Base-by-base conservation (phyloP, 2,797 vertebrate genomes). In the Peromyscus eremicus region DNA sequence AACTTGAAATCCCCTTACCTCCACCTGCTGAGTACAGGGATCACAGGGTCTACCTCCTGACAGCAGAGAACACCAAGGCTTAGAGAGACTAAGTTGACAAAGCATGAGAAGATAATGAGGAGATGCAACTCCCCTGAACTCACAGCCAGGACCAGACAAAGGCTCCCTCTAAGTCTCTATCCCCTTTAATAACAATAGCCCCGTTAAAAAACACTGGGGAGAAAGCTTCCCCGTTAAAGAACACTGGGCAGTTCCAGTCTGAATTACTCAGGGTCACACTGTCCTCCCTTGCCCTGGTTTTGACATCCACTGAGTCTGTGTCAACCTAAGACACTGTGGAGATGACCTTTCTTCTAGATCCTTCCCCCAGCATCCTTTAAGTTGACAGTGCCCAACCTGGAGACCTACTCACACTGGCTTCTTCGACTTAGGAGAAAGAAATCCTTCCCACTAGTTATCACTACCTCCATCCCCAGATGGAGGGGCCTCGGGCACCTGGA, bases 131-230 rank as follows among this genome's bases (percentile, higher is more conserved):
- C 79, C 57, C 85, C 93, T 40, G 70, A 46, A 32, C 43, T 86
- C 62, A 43, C 13, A 46, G 37, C 76, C 57, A 73, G 87, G 60
- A 70, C 0, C 4, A 34, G 62, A 88, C 60, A 81, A 9, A 81
- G 43, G 71, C 37, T 79, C 62, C 90, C 49, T 84, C 92, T 95
- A 66, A 89, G 80, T 87, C 70, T 77, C 75, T 46, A n/a, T 37
- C 62, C 73, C n/a, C n/a, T n/a, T n/a, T n/a, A n/a, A n/a, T n/a
- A n/a, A n/a, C n/a, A n/a, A n/a, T n/a, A n/a, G 94, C 71, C 94
- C 91, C 29, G 37, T 95, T 96, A 94, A 96, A 96, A 82, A 79
- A 92, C 90, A 87, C 80, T 89, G 95, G 66, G 25, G 94, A 95
- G 46, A 89, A 81, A 32, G n/a, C 93, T 43, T 95, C 71, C 94